Evolutionary conservation across 2,113 vertebrate species (phyloP).

Genomic region (Eclectus roratus): DNA sequence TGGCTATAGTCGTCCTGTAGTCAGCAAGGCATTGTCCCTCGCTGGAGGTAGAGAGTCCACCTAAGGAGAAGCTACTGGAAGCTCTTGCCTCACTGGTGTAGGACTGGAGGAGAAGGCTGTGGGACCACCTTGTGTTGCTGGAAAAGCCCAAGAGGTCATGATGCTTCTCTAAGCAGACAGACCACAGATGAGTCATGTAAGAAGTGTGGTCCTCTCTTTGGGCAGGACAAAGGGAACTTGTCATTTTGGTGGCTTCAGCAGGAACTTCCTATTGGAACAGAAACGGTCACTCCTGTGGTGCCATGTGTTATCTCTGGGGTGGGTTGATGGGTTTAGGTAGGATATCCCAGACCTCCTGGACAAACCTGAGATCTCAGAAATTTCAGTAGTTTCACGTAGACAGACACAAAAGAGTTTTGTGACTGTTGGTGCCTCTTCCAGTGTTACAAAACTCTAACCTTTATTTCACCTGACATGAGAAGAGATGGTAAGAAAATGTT

Average conservation of each 20-base stretch:
- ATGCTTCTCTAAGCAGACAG: background rate
- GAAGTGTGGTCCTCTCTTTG: background rate
- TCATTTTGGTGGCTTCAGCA: background rate
- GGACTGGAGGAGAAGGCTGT: background rate
- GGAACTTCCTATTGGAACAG: background rate
- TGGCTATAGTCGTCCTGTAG: background rate
- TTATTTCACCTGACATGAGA: background rate
- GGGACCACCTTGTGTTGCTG: background rate
- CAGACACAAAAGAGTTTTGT: background rate
- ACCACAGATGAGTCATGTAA: rapidly evolving
- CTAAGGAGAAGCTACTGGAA: background rate
- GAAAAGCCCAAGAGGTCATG: background rate
- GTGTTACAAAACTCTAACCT: background rate
- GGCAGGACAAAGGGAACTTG: background rate
- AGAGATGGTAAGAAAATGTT: background rate
- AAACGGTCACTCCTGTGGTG: background rate
- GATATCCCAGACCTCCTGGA: background rate
- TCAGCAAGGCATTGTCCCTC: background rate
- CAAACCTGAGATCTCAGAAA: background rate
- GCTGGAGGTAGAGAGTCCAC: background rate
- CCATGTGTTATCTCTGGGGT: background rate
- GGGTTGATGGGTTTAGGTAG: background rate
- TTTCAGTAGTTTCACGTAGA: background rate
- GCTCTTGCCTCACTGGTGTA: background rate
- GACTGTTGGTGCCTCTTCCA: background rate